Base-by-base conservation (phyloP, 2,113 vertebrate species). In the Heterotis niloticus region DNA sequence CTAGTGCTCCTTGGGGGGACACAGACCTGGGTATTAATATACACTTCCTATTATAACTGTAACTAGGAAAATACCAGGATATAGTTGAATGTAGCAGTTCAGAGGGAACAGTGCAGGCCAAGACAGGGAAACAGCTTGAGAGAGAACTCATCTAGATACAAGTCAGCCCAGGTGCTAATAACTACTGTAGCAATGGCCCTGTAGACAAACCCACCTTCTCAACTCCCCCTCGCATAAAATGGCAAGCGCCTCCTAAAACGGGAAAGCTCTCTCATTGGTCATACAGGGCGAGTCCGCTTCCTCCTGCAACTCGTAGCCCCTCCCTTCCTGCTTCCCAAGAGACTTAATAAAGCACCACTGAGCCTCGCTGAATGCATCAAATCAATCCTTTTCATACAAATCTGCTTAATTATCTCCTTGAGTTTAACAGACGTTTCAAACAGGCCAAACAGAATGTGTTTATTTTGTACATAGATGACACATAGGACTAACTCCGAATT, bases 401-500 rank as follows among this genome's bases (percentile, higher is more conserved):
- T 29, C 20, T 28, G 54, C 23, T 57, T 74, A 74, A 74, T 74
- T 74, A 57, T 57, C 51, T 23, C 71, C 56, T 57, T 74, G 54
- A 59, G 54, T 23, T 52, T 51, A 28, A 51, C 71, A 74, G 71
- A 59, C 71, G 26, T 59, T 74, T 54, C 54, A 57, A 74, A 28
- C 54, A 74, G 71, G 71, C 54, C 71, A 74, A 57, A 74, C 54
- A 74, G 71, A 74, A 59, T 57, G 71, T 57, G 54, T 67, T 54
- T 20, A 67, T 64, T 62, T 67, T 56, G 67, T 71, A 59, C 69
- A 34, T 76, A 73, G 28, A 64, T 18, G 23, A 29, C 18, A 79
- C 34, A 70, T 57, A 76, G 29, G 28, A 75, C 23, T 24, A 28
- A 59, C 59, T 64, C 10, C 62, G 74, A 44, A 75, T 23, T 7